Conservation (phyloP, 2,888 invertebrate species). For the Euphydryas editha region DNA sequence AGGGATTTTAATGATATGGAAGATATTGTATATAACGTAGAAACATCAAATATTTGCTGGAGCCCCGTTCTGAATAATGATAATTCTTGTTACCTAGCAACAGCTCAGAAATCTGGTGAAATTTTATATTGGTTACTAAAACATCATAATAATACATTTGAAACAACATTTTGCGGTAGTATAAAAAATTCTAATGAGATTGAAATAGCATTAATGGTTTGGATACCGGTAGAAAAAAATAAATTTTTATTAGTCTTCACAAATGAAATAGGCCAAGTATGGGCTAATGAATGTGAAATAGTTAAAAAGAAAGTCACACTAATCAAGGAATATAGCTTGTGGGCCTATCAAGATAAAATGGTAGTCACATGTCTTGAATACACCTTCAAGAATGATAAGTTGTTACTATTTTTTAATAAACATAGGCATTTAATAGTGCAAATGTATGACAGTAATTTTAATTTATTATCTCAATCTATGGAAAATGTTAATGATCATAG, state of each 20-base stretch:
- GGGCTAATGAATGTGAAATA: constrained; percentile 51
- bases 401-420: constrained; percentile 63
- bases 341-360: constrained; percentile 69
- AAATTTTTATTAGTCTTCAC: constrained; percentile 56
- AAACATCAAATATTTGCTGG: constrained; percentile 66
- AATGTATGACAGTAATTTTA: constrained; percentile 54
- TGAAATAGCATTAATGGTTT: constrained; percentile 58
- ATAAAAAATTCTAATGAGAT: constrained; percentile 44
- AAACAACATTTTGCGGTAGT: constrained; percentile 46
- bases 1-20: constrained; percentile 53
- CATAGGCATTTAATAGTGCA: constrained; percentile 66
- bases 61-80: constrained; percentile 50
- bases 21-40: constrained; percentile 53
- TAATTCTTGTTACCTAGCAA: constrained; percentile 61
- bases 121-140: constrained; percentile 64
- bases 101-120: constrained; percentile 64
- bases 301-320: constrained; percentile 46
- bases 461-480: constrained; percentile 54
- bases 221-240: constrained; percentile 53
- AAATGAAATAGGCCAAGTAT: constrained; percentile 59
- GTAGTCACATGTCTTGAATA: constrained; percentile 52
- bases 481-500: constrained; percentile 66
- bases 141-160: constrained; percentile 39
- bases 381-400: constrained; percentile 47
- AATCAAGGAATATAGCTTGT: constrained; percentile 49